Evolutionary conservation across 2,888 invertebrate species (phyloP), one percentile per base, ranked within the genome.

Genomic region (Dascillus cervinus): DNA sequence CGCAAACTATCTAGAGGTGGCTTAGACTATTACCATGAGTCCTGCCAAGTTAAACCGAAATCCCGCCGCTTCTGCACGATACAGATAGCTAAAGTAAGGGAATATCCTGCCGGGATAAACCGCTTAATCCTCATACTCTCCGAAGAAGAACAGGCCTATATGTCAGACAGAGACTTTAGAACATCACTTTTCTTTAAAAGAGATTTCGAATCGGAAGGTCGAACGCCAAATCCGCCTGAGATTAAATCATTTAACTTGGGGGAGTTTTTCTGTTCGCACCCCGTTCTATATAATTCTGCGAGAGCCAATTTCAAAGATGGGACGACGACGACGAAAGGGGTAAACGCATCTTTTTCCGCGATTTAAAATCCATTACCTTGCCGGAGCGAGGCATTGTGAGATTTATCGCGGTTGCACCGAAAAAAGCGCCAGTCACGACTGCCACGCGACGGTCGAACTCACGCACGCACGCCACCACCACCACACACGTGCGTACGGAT

Each of bases 11-110:
- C 44, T n/a, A n/a, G 41, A 41, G 43, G 37, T 41, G 37, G 46
- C 43, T 39, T 34, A 46, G 37, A 34, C 46, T 39, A 45, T 46
- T 44, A 44, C 44, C 47, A 44, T 44, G 42, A 38, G 39, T 46
- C 44, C 39, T 34, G 37, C 39, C 38, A 38, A 42, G 37, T 45
- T 43, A 32, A 37, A 29, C 43, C 40, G 53, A 58, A 59, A 60
- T 59, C 58, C 60, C 49, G 45, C 46, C 46, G 50, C 51, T 56
- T 44, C 60, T 61, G 61, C 53, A 50, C 55, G 54, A 54, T 55
- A 57, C 55, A 56, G 58, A 58, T 58, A 60, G 58, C 58, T 57
- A 56, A 57, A 58, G 50, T 46, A 46, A 41, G 43, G n/a, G 42
- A 38, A 37, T 38, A 44, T 34, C 40, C 42, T 28, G 46, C 41